Base-by-base conservation (phyloP, 2,888 invertebrate species). In the Octodonta nipae region DNA sequence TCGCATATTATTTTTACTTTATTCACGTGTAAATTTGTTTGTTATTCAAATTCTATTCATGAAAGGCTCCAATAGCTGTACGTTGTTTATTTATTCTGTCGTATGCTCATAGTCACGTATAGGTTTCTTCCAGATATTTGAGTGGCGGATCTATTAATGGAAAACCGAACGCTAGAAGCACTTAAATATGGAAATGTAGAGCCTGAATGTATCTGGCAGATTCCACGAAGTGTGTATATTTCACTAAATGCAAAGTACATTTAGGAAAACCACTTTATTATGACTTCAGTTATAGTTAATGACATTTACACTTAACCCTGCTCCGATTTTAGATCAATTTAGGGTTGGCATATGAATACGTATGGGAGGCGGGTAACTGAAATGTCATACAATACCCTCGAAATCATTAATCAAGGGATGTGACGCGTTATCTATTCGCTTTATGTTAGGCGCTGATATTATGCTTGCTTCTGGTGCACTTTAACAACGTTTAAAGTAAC, bases 341-440 rank as follows among this genome's bases (percentile, higher is more conserved):
- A 43, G 37, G 46, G 48, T 46, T 41, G 41, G 33, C 35, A 35
- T 39, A 40, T 44, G 41, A 41, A 42, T 44, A 45, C 41, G 44
- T 40, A 45, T 44, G 44, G 41, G 40, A 45, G 41, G 45, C 43
- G 45, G 46, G 44, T 45, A 42, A 47, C 47, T 46, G 42, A 50
- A 48, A 50, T 50, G 46, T 46, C 49, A 46, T 43, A 49, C 50
- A 50, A 49, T 47, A 42, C 51, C 46, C 46, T 35, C 37, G 43
- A 37, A 45, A 41, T 51, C 53, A 56, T 56, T 54, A 55, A 56
- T 56, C 54, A 55, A 46, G 47, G 44, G 51, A 54, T 51, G 51
- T 47, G 51, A 51, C 45, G 51, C 48, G 49, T 50, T 54, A 56
- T 54, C 54, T 51, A 42, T 38, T 47, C 46, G 35, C 41, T 41